Evolutionary conservation across 1,140 invertebrate genomes (phyloP), one percentile per base, ranked within the genome.

Genomic region (Antheraea mylitta): DNA sequence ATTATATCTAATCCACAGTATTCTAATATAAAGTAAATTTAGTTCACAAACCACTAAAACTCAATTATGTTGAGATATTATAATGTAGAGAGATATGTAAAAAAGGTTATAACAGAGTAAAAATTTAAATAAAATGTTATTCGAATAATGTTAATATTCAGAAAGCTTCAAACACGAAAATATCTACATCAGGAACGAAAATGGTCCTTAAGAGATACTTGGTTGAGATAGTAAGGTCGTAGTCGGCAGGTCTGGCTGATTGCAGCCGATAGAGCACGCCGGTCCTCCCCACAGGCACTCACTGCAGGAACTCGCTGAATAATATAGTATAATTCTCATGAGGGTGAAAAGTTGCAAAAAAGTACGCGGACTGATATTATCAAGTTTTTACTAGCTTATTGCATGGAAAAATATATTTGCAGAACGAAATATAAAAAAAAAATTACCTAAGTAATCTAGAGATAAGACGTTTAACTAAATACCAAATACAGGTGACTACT

Each of bases 121-220:
- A 53, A 53, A 53, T 53, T 7, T 16, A 16, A 53, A 53, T 53
- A 53, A 48, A 48, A 13, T 16, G 9, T 16, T 6, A 53, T 53
- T 53, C 13, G 1, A 13, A 53, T 53, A 16, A 53, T 53, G 10
- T 53, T 53, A 16, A 53, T 53, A 53, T 53, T 53, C 45, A 2
- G 13, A 53, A 53, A 53, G 5, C 9, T 13, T 53, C 11, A 61
- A 11, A 53, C 45, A 53, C 45, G 11, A 16, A 53, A 53, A 53
- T 53, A 53, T 53, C 36, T 59, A 58, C 16, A 45, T 59, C 30
- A 69, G 64, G 67, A 73, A 73, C 69, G 66, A 63, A 73, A 73
- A 73, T 69, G 71, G 66, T 73, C 67, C 71, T 69, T 69, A 64
- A 64, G 42, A 73, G 71, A 73, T 73, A 63, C 67, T 67, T 38